Percentiles rank a stretch among this genome's conserved stretches.
Conservation (phyloP, 1,140 invertebrate genomes). For the Leptinotarsa lineolata region DNA sequence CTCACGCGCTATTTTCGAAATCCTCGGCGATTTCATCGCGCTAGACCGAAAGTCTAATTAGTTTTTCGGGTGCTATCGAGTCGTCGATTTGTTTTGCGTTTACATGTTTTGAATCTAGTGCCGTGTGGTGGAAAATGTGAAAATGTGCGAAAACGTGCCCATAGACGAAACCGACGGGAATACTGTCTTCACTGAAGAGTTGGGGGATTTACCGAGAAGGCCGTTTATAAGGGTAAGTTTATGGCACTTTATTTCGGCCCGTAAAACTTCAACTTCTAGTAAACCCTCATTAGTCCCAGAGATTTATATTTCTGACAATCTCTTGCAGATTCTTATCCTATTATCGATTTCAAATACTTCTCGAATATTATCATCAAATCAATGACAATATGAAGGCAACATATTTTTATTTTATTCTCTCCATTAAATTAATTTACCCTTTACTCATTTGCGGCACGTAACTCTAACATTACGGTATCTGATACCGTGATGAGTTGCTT, state of each 20-base stretch:
- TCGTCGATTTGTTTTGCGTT: neutral
- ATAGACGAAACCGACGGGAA: slow-evolving; percentile 15
- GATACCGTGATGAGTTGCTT: no score
- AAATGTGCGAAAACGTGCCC: slow-evolving; percentile 29
- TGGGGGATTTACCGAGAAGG: slow-evolving; percentile 33
- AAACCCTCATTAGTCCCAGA: neutral
- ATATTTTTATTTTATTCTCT: no score
- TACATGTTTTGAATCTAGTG: slow-evolving; percentile 1
- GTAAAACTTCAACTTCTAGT: neutral
- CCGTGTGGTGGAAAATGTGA: slow-evolving; percentile 23
- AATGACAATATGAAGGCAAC: neutral
- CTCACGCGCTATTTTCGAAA: slow-evolving; percentile 14
- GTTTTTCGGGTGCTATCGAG: slow-evolving; percentile 5
- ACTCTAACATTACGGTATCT: no score
- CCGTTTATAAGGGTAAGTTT: slow-evolving; percentile 39
- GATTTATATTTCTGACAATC: neutral
- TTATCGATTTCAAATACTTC: neutral
- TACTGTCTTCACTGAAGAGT: slow-evolving; percentile 29
- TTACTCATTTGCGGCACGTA: no score
- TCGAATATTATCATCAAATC: neutral
- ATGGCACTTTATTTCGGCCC: neutral
- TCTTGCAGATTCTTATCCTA: neutral
- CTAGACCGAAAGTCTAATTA: neutral
- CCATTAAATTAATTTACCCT: no score
- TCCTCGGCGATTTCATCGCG: neutral